Conservation (phyloP, 2,797 vertebrate genomes). For the Sebastes hopkinsi region DNA sequence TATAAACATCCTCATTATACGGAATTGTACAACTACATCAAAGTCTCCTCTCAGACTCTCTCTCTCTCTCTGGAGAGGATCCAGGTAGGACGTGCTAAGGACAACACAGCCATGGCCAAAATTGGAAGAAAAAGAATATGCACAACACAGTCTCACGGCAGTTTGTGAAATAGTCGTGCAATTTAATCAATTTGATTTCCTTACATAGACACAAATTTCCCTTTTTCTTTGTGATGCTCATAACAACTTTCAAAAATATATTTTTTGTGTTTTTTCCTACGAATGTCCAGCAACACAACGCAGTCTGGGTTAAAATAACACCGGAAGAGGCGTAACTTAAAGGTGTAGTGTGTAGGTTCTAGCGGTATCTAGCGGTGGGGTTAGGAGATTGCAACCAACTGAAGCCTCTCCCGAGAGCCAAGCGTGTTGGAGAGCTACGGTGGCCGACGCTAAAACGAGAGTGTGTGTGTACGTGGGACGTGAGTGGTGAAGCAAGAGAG, state of each 20-base stretch:
- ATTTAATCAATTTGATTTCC: background rate
- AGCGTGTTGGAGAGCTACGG: too few species aligned
- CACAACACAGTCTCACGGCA: background rate
- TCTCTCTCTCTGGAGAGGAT: background rate
- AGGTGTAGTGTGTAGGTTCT: background rate
- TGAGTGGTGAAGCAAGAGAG: too few species aligned
- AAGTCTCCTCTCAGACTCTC: background rate
- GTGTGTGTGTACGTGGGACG: too few species aligned
- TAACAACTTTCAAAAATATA: too few species aligned
- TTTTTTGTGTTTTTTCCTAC: too few species aligned
- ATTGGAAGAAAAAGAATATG: background rate
- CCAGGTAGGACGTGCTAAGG: background rate
- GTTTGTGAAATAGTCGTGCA: background rate
- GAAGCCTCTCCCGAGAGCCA: too few species aligned
- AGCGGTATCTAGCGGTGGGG: background rate
- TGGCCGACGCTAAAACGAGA: too few species aligned
- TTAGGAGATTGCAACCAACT: background rate
- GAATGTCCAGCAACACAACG: background rate
- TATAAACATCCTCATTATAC: conserved; percentile 38
- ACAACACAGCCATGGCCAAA: background rate
- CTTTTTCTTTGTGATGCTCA: too few species aligned
- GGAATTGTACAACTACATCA: conserved; percentile 16
- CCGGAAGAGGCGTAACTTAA: background rate
- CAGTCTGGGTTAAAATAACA: background rate
- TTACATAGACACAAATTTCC: background rate